phyloP scores from a whole-genome alignment of 2,113 vertebrate species.

The Mystacornis crossleyi region DNA sequence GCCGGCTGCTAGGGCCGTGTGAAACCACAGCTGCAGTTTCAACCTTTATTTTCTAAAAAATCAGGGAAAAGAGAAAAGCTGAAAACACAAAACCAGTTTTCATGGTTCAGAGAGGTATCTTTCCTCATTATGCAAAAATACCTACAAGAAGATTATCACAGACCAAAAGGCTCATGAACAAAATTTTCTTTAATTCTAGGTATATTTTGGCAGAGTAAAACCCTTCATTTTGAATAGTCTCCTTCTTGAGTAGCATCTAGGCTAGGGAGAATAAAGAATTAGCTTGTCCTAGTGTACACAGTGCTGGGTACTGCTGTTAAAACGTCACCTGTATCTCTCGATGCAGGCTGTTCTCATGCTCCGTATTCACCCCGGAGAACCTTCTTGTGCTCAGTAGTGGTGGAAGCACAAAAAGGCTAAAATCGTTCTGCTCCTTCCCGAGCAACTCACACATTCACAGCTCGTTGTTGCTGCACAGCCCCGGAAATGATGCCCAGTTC shows the following conservation, averaged over 20 bases:
- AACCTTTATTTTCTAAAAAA: neutral
- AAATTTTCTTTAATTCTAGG: neutral
- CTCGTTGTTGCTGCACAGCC: neutral
- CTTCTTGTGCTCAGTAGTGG: slow-evolving; percentile 53
- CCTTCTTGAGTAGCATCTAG: neutral
- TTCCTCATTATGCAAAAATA: neutral
- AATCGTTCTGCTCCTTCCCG: neutral
- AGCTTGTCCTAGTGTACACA: neutral
- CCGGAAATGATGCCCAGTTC: neutral
- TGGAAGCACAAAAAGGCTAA: neutral
- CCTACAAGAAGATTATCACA: neutral
- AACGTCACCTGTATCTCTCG: neutral
- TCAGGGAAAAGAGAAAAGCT: neutral
- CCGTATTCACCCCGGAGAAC: neutral
- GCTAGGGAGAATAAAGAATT: neutral
- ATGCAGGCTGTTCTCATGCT: neutral
- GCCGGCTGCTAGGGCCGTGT: neutral
- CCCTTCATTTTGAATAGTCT: neutral
- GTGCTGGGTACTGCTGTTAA: neutral
- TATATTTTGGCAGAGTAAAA: neutral
- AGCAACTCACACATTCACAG: accelerated
- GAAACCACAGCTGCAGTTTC: neutral
- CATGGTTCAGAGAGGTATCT: neutral
- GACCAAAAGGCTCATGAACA: neutral
- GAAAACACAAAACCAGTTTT: neutral